Evolutionary conservation across 1,140 invertebrate species (phyloP).

Genomic region (Zaprionus ghesquierei): DNA sequence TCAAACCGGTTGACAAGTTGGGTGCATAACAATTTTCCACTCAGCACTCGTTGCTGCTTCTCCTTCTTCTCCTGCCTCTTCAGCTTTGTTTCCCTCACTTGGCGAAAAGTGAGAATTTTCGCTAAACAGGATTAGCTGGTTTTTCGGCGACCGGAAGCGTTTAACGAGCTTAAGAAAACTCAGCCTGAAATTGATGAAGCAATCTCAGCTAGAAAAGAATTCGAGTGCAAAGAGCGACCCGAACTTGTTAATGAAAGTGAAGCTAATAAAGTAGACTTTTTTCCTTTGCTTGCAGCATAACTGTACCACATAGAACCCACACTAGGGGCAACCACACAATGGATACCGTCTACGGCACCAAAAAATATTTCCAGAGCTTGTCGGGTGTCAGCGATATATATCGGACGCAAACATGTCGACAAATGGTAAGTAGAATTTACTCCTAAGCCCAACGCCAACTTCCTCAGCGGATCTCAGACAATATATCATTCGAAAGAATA

Average conservation of each 20-base stretch:
- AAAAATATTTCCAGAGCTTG: conserved; percentile 80
- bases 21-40: conserved; percentile 32
- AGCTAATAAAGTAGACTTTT: conserved; percentile 3
- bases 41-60: neutral
- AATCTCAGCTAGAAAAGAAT: conserved; percentile 16
- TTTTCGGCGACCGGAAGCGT: conserved; percentile 38
- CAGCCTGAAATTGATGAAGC: conserved; percentile 24
- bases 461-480: conserved; percentile 20
- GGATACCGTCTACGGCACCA: conserved; percentile 81
- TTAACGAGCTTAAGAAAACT: conserved; percentile 21
- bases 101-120: conserved; percentile 75
- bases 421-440: conserved; percentile 67
- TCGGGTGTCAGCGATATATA: conserved; percentile 81
- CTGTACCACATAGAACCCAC: neutral
- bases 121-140: conserved; percentile 68
- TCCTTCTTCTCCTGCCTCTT: conserved; percentile 17
- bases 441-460: neutral
- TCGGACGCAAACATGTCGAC: conserved; percentile 74
- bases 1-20: conserved; percentile 54
- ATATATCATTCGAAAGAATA: conserved; percentile 38
- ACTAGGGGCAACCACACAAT: conserved; percentile 39
- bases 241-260: conserved; percentile 60
- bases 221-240: conserved; percentile 49
- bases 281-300: conserved; percentile 36
- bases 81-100: conserved; percentile 40